Evolutionary conservation across 2,113 vertebrate species (phyloP).

Genomic region (Scortum barcoo): DNA sequence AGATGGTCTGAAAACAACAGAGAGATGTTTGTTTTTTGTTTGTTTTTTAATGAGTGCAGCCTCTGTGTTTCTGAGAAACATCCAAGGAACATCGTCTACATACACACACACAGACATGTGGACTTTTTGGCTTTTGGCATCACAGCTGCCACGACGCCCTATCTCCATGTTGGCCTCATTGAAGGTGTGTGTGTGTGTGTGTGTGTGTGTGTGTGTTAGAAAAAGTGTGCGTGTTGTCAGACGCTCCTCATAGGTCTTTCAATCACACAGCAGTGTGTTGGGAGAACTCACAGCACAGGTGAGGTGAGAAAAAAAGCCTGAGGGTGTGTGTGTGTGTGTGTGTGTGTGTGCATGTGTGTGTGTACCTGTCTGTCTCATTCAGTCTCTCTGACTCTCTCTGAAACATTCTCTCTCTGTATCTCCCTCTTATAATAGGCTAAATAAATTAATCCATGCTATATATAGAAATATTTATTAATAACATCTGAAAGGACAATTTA

Average conservation of each 20-base stretch:
- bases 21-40: background rate
- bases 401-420: background rate
- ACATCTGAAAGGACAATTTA: constrained; percentile 78
- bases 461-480: constrained; percentile 82
- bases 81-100: background rate
- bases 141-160: background rate
- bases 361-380: background rate
- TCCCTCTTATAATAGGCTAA: background rate
- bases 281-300: constrained; percentile 33
- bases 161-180: background rate
- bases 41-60: background rate
- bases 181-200: background rate
- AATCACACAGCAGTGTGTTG: constrained; percentile 27
- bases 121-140: background rate
- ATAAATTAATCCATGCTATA: constrained; percentile 48
- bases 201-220: background rate
- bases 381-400: background rate
- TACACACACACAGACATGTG: background rate
- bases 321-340: background rate
- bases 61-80: background rate
- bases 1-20: background rate
- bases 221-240: constrained; percentile 30
- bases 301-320: constrained; percentile 2
- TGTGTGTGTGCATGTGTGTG: too few relatives aligned
- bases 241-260: constrained; percentile 30